Conservation (phyloP, 2,113 vertebrate species). For the Burhinus oedicnemus region DNA sequence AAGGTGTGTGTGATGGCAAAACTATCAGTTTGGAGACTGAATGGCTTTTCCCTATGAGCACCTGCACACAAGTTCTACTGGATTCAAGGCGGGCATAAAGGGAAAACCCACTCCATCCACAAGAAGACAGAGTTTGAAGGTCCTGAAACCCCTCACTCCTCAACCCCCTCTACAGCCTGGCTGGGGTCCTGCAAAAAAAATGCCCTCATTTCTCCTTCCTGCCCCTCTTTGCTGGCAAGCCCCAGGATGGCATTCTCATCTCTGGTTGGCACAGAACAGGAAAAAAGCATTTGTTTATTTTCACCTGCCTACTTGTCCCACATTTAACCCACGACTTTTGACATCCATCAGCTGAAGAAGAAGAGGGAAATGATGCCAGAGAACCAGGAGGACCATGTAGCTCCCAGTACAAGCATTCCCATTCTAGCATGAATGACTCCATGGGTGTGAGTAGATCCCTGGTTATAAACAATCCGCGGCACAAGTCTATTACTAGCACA, state of each 20-base stretch:
- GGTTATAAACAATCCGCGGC: background rate
- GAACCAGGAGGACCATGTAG: background rate
- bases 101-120: background rate
- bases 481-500: background rate
- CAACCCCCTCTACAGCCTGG: accelerated
- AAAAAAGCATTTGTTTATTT: background rate
- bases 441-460: background rate
- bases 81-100: background rate
- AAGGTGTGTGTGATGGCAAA: background rate
- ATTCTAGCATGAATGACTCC: background rate
- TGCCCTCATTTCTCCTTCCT: background rate
- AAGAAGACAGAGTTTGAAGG: background rate
- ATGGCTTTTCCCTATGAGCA: background rate
- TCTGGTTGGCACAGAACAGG: background rate
- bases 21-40: background rate
- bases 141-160: background rate
- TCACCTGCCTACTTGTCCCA: background rate
- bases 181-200: background rate
- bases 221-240: background rate
- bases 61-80: background rate
- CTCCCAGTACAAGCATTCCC: background rate
- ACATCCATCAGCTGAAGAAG: background rate
- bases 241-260: background rate
- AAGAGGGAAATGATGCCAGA: background rate
- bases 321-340: background rate